phyloP scores from a whole-genome alignment of 2,888 invertebrate genomes.

The Bibio marci region DNA sequence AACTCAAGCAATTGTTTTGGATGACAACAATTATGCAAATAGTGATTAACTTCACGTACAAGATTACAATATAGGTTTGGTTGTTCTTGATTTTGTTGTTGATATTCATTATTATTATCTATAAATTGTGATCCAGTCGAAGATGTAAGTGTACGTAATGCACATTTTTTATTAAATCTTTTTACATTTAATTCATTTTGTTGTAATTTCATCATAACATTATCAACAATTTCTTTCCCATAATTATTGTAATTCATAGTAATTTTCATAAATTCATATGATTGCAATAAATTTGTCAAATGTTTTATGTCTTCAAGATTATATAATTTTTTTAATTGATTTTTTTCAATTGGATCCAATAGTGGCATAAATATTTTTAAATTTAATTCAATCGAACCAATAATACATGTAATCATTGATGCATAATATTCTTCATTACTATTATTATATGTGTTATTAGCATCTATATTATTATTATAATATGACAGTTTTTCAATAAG shows the following conservation, averaged over 20 bases:
- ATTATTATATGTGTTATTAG: no score
- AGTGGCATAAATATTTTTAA: constrained; percentile 44
- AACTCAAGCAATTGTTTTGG: constrained; percentile 17
- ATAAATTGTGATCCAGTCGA: no score
- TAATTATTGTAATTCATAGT: constrained; percentile 24
- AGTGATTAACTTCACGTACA: constrained; percentile 23
- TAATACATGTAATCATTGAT: constrained; percentile 17
- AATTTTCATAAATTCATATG: constrained; percentile 33
- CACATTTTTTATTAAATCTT: constrained; percentile 22
- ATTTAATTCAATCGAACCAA: constrained; percentile 36
- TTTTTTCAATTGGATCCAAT: constrained; percentile 73
- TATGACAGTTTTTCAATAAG: no score
- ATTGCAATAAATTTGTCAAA: constrained; percentile 35
- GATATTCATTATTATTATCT: no score
- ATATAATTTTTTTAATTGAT: constrained; percentile 51
- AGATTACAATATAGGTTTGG: constrained; percentile 21
- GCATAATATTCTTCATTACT: no score
- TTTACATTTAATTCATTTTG: constrained; percentile 5
- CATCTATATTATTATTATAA: no score
- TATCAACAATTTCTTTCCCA: constrained; percentile 18
- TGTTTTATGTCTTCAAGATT: constrained; percentile 47
- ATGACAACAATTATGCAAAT: constrained; percentile 22
- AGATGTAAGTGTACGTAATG: constrained; percentile 22
- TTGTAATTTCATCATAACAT: no score
- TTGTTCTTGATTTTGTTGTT: no score